Base-by-base conservation (phyloP, 2,888 invertebrate species). In the Malacosoma neustria region DNA sequence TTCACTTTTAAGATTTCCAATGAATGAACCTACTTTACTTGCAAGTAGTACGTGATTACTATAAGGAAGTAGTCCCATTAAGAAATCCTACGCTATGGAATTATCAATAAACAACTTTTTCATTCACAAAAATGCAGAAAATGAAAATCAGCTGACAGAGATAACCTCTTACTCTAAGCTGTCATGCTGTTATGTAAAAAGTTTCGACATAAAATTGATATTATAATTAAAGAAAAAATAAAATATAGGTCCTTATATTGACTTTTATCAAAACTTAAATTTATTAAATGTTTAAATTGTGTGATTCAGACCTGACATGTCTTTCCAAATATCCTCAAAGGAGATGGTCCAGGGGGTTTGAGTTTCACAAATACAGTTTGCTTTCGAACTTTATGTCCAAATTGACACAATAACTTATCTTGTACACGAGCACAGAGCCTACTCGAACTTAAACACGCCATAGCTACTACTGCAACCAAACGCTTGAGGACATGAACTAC, bases 381-480 rank as follows among this genome's bases (percentile, higher is more conserved):
- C 81, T 89, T 89, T 68, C 89, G 87, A 84, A 89, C 88, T 81
- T 86, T 89, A 81, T 89, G 89, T 87, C 91, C 89, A 76, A 91
- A 91, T 89, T 91, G 91, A 89, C 92, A 92, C 91, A 92, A 85
- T 76, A 87, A 87, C 89, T 92, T 92, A 88, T 92, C 91, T 74
- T 89, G 89, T 77, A 91, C 91, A 87, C 92, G 91, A 88, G 89
- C 91, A 91, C 92, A 92, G 84, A 92, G 89, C 89, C 92, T 90
- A 89, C 91, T 90, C 87, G 92, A 90, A 88, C 91, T 91, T 89
- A 92, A 88, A 90, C 92, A 91, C 90, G 92, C 92, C 92, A 93
- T 93, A 89, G 90, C 89, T 87, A 89, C 89, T 88, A 91, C 90
- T 89, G 89, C 88, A 90, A 88, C 90, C 89, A 89, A 81, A 77